Evolutionary conservation across 1,140 invertebrate species (phyloP).

Genomic region (Bombus balteatus): DNA sequence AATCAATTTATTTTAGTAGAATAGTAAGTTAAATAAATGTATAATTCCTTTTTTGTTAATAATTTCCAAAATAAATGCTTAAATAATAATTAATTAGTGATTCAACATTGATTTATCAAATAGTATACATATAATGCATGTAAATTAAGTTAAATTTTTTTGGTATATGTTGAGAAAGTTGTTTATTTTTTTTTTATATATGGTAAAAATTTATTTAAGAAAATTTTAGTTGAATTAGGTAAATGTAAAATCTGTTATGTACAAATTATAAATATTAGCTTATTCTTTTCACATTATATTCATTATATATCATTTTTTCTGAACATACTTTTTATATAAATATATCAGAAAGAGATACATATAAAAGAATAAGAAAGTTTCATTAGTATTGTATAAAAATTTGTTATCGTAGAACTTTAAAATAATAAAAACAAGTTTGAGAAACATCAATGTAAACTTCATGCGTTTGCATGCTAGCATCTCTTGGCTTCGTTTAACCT

Average conservation of each 20-base stretch:
- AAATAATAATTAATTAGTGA: background rate
- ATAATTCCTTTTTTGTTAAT: background rate
- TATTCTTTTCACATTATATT: background rate
- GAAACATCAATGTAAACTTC: constrained; percentile 40
- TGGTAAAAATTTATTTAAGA: background rate
- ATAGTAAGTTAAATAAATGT: background rate
- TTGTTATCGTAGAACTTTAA: background rate
- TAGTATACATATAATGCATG: background rate
- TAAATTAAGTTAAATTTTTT: background rate
- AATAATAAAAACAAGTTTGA: constrained; percentile 36
- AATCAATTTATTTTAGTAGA: background rate
- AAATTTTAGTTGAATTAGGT: no score
- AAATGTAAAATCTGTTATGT: background rate
- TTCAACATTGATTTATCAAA: background rate
- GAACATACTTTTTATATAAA: background rate
- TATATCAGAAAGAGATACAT: constrained; percentile 10
- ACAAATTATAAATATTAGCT: constrained; percentile 10
- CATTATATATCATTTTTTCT: background rate
- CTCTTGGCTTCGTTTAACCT: constrained; percentile 78
- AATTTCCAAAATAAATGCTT: background rate
- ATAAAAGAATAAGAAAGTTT: background rate
- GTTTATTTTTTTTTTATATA: background rate
- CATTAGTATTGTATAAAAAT: background rate
- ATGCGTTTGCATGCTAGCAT: constrained; percentile 71
- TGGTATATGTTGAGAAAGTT: background rate